Base-by-base conservation (phyloP, 2,888 invertebrate genomes). In the Apantesis nais region DNA sequence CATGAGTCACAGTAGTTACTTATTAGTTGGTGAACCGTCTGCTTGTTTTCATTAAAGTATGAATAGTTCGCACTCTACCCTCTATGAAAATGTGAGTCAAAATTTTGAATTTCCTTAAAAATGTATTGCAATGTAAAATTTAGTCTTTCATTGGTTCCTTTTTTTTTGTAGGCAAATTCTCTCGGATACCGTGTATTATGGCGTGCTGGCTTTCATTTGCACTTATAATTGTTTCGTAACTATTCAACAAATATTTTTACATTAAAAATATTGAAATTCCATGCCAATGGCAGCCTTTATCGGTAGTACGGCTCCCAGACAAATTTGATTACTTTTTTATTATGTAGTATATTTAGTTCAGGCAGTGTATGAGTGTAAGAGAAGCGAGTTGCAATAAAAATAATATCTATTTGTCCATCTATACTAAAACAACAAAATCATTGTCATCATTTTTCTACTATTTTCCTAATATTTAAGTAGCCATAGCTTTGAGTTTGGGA, bases 271-370 rank as follows among this genome's bases (percentile, higher is more conserved):
- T 22, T 22, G 22, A 55, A 55, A 39, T 44, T 48, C 19, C 31
- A 68, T 39, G 44, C 25, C 44, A 41, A 34, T 41, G 31, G 8
- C 41, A 58, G 41, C 60, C 60, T 48, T 44, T 69, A 60, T n/a
- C 22, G 22, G 64, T 64, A 69, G 41, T 44, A 60, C 44, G 52
- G 31, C 58, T 31, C 64, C 34, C 58, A 44, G 19, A 22, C 62
- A 64, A 60, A 31, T 58, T 58, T 16, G 41, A 63, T 68, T 68
- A 44, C 44, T 58, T 68, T 37, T 55, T n/a, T 39, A 37, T 48
- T 41, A 2, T 25, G 44, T n/a, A 29, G 12, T 41, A 63, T 55
- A 41, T 68, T 22, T 63, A 44, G 52, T 48, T 48, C 44, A 16
- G 61, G 14, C 52, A 52, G 55, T 37, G 22, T 37, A 58, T 55